These are phyloP conservation scores for Synanthedon formicaeformis DNA, from an alignment of 2,888 invertebrate genomes.

Conservation along the genomic window DNA sequence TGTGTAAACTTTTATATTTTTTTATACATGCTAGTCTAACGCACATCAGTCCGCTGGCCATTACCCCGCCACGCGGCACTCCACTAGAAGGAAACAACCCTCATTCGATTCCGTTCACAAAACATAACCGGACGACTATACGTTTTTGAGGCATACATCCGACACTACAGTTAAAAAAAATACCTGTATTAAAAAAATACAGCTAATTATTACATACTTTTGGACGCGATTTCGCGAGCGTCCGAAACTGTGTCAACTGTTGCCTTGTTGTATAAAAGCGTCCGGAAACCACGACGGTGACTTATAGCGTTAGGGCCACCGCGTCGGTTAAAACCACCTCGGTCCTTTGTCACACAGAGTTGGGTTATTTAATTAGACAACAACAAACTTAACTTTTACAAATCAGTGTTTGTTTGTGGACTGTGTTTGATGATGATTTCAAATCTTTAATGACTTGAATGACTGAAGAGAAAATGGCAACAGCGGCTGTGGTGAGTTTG, in stretches of 20 bases:
- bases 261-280: constrained; percentile 12
- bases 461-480: constrained; percentile 46
- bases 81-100: constrained; percentile 31
- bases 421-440: not conserved
- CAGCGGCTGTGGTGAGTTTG: constrained; percentile 37
- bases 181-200: not conserved
- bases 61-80: constrained; percentile 32
- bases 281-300: constrained; percentile 13
- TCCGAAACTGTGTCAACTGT: constrained; percentile 4
- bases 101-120: constrained; percentile 64
- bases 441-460: constrained; percentile 14
- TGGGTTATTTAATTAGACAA: not conserved
- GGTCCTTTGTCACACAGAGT: constrained; percentile 10
- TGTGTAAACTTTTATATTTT: too few species aligned
- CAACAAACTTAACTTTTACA: not conserved
- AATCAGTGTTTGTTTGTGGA: not conserved
- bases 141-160: constrained; percentile 5
- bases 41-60: constrained; percentile 47
- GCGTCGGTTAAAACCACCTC: constrained; percentile 8
- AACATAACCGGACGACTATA: constrained; percentile 68
- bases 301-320: constrained; percentile 9
- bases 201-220: not conserved
- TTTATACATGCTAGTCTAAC: constrained; percentile 4
- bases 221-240: not conserved
- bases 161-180: not conserved